Percentiles rank a stretch among this genome's conserved stretches.
Conservation (phyloP, 2,113 vertebrate genomes). For the Scatophagus argus region DNA sequence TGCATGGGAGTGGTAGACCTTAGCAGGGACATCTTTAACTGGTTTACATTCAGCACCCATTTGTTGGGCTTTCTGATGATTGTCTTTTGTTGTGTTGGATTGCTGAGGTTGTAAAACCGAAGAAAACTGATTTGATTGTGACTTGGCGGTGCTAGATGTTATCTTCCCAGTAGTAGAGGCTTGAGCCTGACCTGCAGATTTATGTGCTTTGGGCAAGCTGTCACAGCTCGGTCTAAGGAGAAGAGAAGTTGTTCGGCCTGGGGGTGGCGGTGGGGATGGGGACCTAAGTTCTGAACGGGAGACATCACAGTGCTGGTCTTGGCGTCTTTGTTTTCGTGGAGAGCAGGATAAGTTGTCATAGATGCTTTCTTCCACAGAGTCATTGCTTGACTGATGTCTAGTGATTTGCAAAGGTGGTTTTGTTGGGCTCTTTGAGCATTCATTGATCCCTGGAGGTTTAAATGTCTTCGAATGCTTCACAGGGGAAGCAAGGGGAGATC, state of each 20-base stretch:
- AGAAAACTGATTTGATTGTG: conserved; percentile 62
- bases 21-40: conserved; percentile 75
- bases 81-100: conserved; percentile 59
- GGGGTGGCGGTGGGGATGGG: conserved; percentile 81
- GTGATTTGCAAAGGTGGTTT: conserved; percentile 64
- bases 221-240: conserved; percentile 80
- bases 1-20: conserved; percentile 70
- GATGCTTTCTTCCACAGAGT: conserved; percentile 73
- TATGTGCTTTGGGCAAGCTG: conserved; percentile 63
- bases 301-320: conserved; percentile 70
- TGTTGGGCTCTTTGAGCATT: conserved; percentile 71
- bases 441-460: conserved; percentile 78
- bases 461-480: conserved; percentile 82
- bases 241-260: conserved; percentile 87
- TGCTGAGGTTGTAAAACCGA: conserved; percentile 75
- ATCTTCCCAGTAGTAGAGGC: conserved; percentile 56
- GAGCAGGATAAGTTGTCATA: conserved; percentile 78
- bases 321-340: conserved; percentile 76
- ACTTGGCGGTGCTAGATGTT: conserved; percentile 30
- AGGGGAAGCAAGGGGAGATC: conserved; percentile 78
- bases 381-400: conserved; percentile 71
- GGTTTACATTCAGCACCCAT: conserved; percentile 63
- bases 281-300: conserved; percentile 67
- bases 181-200: conserved; percentile 58
- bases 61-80: conserved; percentile 63